These are phyloP conservation scores for Equus quagga DNA, from an alignment of 2,113 vertebrate genomes.

Conservation along the genomic window DNA sequence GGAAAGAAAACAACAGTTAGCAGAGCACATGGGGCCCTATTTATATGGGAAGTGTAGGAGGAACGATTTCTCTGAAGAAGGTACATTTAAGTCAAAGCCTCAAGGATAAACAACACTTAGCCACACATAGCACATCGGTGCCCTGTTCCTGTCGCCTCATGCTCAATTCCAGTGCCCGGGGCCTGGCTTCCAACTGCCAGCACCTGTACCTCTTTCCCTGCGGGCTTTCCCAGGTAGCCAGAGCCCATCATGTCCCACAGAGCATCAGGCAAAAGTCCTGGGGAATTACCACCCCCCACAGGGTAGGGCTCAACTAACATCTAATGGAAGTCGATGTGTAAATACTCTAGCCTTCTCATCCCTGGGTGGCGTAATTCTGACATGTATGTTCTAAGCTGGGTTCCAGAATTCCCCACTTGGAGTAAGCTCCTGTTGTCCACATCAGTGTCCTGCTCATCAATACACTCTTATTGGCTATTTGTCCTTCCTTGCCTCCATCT, in stretches of 20 bases:
- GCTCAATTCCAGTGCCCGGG: not conserved
- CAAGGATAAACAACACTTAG: not conserved
- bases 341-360: not conserved
- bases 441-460: not conserved
- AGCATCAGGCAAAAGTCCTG: not conserved
- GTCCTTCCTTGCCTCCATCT: not conserved
- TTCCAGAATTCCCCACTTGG: not conserved
- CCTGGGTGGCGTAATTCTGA: not conserved
- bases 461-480: not conserved
- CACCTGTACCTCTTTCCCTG: not conserved
- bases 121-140: not conserved
- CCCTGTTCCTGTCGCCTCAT: not conserved
- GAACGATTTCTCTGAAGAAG: not conserved
- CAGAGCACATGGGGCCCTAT: not conserved
- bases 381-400: not conserved
- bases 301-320: not conserved
- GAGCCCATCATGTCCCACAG: fast-evolving
- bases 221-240: not conserved
- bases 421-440: too few species aligned
- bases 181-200: not conserved
- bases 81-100: not conserved
- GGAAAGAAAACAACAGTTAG: not conserved
- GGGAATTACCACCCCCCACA: not conserved
- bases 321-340: not conserved
- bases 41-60: not conserved